These are phyloP conservation scores for Achatina immaculata DNA, from an alignment of 1,140 invertebrate species.

Conservation along the genomic window DNA sequence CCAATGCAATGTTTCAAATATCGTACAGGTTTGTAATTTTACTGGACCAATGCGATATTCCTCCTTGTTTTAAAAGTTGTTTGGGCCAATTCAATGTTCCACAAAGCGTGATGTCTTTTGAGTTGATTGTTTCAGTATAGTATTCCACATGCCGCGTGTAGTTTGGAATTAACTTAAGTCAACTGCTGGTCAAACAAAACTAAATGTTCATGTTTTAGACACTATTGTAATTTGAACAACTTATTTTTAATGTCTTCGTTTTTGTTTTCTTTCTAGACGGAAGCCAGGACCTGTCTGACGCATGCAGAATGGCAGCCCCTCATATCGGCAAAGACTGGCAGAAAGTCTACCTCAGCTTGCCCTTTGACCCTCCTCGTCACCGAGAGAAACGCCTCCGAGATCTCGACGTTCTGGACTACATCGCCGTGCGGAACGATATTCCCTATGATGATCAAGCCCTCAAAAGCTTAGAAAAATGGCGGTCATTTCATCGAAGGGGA, in stretches of 20 bases:
- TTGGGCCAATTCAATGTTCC: too few relatives aligned
- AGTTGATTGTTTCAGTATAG: too few relatives aligned
- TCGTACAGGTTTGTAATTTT: too few relatives aligned
- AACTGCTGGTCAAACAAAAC: too few relatives aligned
- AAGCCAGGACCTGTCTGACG: background rate
- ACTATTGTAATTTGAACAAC: too few relatives aligned
- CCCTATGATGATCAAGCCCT: background rate
- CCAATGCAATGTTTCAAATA: too few relatives aligned
- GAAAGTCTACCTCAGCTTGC: background rate
- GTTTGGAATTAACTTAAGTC: too few relatives aligned
- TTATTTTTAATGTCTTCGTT: background rate
- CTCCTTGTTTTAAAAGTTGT: too few relatives aligned
- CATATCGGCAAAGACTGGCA: slow-evolving; percentile 20
- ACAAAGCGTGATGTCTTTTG: too few relatives aligned
- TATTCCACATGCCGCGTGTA: too few relatives aligned
- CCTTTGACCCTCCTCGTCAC: slow-evolving; percentile 15
- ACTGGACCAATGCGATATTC: too few relatives aligned
- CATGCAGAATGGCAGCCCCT: background rate
- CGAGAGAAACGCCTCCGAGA: background rate
- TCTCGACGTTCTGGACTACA: background rate
- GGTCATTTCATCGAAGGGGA: background rate
- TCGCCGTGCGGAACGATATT: background rate
- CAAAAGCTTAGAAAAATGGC: slow-evolving; percentile 9
- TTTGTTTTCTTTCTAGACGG: slow-evolving; percentile 8
- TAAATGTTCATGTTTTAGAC: too few relatives aligned